A percentile compares a stretch with the other conserved stretches of the same genome.
Conservation (phyloP, 2,797 vertebrate species). For the Prionace glauca region DNA sequence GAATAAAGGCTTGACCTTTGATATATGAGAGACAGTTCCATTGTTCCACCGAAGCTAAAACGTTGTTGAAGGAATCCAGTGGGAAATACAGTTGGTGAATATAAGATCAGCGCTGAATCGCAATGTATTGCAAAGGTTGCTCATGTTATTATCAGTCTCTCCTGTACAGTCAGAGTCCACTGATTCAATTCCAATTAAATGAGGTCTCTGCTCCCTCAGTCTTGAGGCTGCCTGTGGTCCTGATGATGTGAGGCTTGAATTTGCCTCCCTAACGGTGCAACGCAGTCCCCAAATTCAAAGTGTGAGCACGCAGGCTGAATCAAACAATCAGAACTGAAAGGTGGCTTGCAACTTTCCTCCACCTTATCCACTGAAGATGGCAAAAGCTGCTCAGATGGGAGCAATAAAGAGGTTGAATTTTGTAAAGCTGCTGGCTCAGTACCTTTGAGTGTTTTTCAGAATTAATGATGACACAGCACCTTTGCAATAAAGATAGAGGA, state of each 20-base stretch:
- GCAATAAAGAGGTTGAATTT: neutral
- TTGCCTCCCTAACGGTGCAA: neutral
- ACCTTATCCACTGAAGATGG: neutral
- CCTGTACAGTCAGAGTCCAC: neutral
- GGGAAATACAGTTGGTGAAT: neutral
- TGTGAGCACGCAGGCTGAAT: neutral
- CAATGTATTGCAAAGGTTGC: neutral
- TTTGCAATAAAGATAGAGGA: neutral
- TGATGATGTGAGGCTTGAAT: neutral
- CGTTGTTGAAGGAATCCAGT: neutral
- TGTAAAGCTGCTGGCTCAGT: neutral
- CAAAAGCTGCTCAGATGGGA: neutral
- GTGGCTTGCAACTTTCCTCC: neutral
- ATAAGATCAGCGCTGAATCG: neutral
- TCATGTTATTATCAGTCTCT: neutral
- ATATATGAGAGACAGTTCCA: neutral
- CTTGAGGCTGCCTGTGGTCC: neutral
- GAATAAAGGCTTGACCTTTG: neutral
- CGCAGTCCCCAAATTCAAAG: neutral
- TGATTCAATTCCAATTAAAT: neutral
- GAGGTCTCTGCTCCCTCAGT: neutral
- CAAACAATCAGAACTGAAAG: no score
- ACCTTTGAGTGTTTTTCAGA: neutral
- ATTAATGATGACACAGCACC: neutral
- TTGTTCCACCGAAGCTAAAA: neutral